Percentiles rank a stretch among this genome's conserved stretches.
These are phyloP conservation scores for Drosophila hydei DNA, from an alignment of 1,140 invertebrate genomes.

Conservation along the genomic window DNA sequence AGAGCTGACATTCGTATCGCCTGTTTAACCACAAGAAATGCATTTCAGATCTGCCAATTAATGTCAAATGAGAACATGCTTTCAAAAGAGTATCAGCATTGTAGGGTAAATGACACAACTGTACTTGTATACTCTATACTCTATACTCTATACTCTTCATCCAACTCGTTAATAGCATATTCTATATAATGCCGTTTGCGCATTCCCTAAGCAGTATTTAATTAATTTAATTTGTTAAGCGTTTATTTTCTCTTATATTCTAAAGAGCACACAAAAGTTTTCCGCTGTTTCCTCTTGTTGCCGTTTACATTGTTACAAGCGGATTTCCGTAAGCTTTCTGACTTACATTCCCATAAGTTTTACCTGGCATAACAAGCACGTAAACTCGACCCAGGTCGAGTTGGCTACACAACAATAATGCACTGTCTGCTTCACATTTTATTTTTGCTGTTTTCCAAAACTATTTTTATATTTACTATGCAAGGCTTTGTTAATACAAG, in stretches of 20 bases:
- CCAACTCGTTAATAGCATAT: not conserved
- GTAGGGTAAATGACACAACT: too few relatives aligned
- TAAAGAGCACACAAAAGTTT: not conserved
- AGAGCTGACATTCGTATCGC: slow-evolving; percentile 11
- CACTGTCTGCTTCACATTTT: slow-evolving; percentile 1
- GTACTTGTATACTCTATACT: too few relatives aligned
- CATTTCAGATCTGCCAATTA: slow-evolving; percentile 15
- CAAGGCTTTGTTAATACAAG: slow-evolving; percentile 19
- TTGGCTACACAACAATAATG: slow-evolving; percentile 19
- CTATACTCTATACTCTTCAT: too few relatives aligned
- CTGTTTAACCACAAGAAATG: slow-evolving; percentile 19
- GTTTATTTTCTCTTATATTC: slow-evolving; percentile 8
- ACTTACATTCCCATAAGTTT: slow-evolving; percentile 17
- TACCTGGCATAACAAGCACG: slow-evolving; percentile 11
- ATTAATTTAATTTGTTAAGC: slow-evolving; percentile 23
- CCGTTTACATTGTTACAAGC: slow-evolving; percentile 11
- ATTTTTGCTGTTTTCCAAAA: not conserved
- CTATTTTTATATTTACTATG: slow-evolving; percentile 8
- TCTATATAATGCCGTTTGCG: not conserved
- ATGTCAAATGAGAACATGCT: slow-evolving; percentile 7
- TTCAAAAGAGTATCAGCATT: too few relatives aligned
- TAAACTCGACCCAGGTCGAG: slow-evolving; percentile 12
- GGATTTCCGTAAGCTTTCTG: slow-evolving; percentile 24
- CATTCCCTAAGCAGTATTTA: slow-evolving; percentile 25
- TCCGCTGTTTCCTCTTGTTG: not conserved